phyloP scores from a whole-genome alignment of 2,113 vertebrate species.

The Nipponia nippon region DNA sequence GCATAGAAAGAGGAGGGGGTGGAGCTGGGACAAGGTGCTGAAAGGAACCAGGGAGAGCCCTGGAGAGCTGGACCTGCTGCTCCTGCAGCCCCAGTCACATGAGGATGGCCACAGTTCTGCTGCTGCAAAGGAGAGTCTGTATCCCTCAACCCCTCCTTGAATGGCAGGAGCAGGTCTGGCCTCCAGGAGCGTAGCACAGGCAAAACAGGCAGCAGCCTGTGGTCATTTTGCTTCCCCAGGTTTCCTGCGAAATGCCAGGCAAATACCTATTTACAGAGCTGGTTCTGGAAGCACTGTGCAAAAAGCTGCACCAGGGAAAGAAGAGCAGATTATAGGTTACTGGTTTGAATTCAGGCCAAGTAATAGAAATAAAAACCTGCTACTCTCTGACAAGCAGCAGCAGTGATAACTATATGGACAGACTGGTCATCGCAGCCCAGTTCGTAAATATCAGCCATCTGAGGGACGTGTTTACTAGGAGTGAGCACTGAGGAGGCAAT shows the following conservation, averaged over 20 bases:
- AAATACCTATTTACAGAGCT: background rate
- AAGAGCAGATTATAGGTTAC: background rate
- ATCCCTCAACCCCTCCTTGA: background rate
- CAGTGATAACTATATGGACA: background rate
- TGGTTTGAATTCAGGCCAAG: background rate
- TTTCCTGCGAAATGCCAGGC: background rate
- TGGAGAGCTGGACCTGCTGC: background rate
- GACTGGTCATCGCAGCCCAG: background rate
- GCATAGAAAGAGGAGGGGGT: background rate
- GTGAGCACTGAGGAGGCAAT: background rate
- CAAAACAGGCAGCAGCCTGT: background rate
- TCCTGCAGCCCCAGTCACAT: background rate
- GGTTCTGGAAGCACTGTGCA: background rate
- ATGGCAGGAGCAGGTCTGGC: background rate
- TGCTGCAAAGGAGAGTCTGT: background rate
- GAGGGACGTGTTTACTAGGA: background rate
- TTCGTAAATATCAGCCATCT: background rate
- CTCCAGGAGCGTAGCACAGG: background rate
- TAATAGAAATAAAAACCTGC: background rate
- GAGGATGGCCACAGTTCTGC: background rate
- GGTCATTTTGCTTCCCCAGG: background rate
- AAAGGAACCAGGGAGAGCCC: background rate
- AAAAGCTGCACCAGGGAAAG: background rate
- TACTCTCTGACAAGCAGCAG: background rate
- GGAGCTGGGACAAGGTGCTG: background rate